A percentile compares a stretch with the other conserved stretches of the same genome.
These are phyloP conservation scores for Cathartes aura DNA, from an alignment of 2,113 vertebrate species.

Conservation along the genomic window DNA sequence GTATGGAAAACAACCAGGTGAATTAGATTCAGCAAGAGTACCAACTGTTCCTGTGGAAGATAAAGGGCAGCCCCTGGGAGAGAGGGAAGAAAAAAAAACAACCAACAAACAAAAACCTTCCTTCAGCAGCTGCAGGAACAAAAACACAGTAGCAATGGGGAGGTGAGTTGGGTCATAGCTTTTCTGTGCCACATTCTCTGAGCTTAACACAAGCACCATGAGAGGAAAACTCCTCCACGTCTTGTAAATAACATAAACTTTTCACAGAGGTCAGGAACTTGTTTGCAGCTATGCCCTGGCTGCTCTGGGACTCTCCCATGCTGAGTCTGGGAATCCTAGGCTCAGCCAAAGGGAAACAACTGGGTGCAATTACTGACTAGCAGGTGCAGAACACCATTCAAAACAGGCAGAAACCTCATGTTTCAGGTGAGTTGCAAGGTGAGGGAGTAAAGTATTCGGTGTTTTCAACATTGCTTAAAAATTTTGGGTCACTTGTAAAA, in stretches of 20 bases:
- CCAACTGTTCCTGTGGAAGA: not conserved
- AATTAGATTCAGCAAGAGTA: not conserved
- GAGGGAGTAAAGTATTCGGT: not conserved
- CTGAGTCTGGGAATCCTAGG: not conserved
- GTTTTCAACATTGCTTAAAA: not conserved
- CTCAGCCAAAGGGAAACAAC: not conserved
- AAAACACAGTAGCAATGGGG: not conserved
- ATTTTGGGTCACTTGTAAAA: fast-evolving
- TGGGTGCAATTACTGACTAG: not conserved
- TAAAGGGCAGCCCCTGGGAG: not conserved
- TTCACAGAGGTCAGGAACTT: not conserved
- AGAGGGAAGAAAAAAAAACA: not conserved
- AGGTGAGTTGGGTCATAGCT: not conserved
- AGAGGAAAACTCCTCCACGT: not conserved
- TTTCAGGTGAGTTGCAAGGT: not conserved
- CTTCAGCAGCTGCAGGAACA: not conserved
- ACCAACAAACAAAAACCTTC: not conserved
- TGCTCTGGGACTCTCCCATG: not conserved
- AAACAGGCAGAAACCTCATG: not conserved
- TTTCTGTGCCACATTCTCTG: not conserved
- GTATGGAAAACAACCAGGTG: constrained; percentile 7
- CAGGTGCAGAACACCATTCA: not conserved
- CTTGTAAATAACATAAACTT: not conserved
- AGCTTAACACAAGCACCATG: not conserved
- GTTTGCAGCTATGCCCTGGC: not conserved